A percentile compares a stretch with the other conserved stretches of the same genome.
phyloP scores from a whole-genome alignment of 2,797 vertebrate species.

The Babyrousa celebensis region DNA sequence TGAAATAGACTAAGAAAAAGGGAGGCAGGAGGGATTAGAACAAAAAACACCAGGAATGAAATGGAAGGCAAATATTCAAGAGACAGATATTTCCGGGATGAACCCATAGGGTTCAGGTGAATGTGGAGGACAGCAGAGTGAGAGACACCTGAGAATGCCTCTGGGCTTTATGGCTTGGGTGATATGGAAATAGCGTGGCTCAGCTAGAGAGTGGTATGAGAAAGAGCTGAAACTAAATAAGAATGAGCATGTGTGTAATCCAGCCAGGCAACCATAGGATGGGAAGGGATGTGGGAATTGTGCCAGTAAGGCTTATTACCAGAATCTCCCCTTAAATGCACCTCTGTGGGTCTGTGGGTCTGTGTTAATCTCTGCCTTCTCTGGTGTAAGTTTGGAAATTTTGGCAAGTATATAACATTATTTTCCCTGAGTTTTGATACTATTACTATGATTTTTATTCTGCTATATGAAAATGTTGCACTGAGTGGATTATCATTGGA shows the following conservation, averaged over 20 bases:
- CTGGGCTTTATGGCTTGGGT: neutral
- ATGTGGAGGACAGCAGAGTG: neutral
- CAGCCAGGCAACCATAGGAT: fast-evolving
- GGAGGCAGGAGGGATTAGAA: neutral
- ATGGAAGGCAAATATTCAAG: neutral
- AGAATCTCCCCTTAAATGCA: neutral
- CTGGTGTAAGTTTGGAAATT: neutral
- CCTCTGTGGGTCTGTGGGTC: neutral
- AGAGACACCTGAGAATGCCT: neutral
- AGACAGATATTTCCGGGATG: neutral
- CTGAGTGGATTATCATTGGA: neutral
- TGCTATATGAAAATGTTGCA: neutral
- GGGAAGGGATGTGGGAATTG: neutral
- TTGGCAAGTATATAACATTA: slow-evolving; percentile 18
- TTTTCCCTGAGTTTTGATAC: slow-evolving; percentile 26
- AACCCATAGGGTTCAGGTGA: neutral
- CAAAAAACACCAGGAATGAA: neutral
- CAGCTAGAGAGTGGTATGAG: neutral
- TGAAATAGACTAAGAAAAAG: neutral
- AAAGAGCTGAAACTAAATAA: neutral
- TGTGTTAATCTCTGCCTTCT: neutral
- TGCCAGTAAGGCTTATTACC: too few relatives aligned
- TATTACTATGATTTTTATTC: neutral
- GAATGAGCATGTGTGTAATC: neutral
- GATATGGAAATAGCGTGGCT: neutral